Conservation (phyloP, 2,113 vertebrate species). For the Apaloderma vittatum region DNA sequence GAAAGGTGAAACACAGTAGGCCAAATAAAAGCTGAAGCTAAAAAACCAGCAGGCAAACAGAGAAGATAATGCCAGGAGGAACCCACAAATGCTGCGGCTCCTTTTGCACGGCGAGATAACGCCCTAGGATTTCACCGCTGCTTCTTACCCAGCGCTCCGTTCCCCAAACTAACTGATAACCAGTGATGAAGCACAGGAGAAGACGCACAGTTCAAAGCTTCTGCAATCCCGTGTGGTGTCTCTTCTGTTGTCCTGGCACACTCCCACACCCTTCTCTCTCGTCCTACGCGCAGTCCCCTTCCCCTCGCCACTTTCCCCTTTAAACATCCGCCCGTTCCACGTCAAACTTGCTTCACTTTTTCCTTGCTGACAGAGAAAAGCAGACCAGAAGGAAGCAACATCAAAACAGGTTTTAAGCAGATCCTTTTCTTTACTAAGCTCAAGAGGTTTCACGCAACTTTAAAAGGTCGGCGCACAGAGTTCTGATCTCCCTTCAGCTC, state of each 20-base stretch:
- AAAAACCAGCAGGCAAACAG: not conserved
- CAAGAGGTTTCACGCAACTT: not conserved
- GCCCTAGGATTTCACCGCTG: not conserved
- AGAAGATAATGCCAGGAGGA: not conserved
- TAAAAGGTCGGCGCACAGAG: not conserved
- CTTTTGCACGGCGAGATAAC: not conserved
- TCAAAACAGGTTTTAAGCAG: not conserved
- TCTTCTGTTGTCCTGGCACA: not conserved
- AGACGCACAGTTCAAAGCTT: not conserved
- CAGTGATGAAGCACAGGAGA: not conserved
- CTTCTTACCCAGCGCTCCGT: not conserved
- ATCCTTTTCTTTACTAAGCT: not conserved
- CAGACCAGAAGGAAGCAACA: not conserved
- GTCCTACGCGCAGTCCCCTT: not conserved
- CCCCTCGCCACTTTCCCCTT: not conserved
- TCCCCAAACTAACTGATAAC: not conserved
- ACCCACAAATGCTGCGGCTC: not conserved
- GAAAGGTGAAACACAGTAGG: not conserved
- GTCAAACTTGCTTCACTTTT: not conserved
- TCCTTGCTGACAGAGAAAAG: not conserved
- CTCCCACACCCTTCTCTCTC: not conserved
- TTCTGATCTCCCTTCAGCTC: not conserved
- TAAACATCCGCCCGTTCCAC: not conserved
- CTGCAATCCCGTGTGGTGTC: not conserved
- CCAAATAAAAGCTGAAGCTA: rapidly evolving